These are phyloP conservation scores for Furnarius figulus DNA, from an alignment of 2,113 vertebrate species.

Conservation along the genomic window DNA sequence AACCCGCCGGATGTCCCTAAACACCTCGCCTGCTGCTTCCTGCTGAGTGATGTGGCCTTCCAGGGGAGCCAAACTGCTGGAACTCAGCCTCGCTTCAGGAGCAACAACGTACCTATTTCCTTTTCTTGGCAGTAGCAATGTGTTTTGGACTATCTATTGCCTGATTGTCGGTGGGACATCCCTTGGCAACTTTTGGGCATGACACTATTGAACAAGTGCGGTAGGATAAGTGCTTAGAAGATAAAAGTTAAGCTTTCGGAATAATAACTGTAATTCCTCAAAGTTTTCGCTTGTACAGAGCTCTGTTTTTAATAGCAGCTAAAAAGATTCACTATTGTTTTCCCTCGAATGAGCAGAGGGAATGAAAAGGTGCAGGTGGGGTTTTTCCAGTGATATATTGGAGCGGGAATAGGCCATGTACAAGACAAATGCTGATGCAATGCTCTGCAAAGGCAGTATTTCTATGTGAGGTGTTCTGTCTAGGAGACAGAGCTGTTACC, in stretches of 20 bases:
- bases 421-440: not conserved
- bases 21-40: slow-evolving; percentile 25
- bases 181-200: slow-evolving; percentile 5
- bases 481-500: not conserved
- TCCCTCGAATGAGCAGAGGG: slow-evolving; percentile 19
- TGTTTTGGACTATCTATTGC: not conserved
- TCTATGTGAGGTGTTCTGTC: not conserved
- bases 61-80: slow-evolving; percentile 52
- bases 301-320: slow-evolving; percentile 34
- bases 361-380: not conserved
- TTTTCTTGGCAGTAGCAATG: slow-evolving; percentile 31
- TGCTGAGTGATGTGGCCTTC: slow-evolving; percentile 50
- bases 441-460: not conserved
- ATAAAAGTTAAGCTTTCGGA: slow-evolving; percentile 5
- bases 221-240: not conserved
- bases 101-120: not conserved
- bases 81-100: slow-evolving; percentile 14
- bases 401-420: not conserved
- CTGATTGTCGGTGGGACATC: slow-evolving; percentile 23
- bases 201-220: not conserved
- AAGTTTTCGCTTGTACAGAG: slow-evolving; percentile 21
- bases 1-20: slow-evolving; percentile 3
- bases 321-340: slow-evolving; percentile 6
- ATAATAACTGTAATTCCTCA: slow-evolving; percentile 28
- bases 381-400: not conserved